phyloP scores from a whole-genome alignment of 2,888 invertebrate genomes.

The Pristionchus fissidentatus region DNA sequence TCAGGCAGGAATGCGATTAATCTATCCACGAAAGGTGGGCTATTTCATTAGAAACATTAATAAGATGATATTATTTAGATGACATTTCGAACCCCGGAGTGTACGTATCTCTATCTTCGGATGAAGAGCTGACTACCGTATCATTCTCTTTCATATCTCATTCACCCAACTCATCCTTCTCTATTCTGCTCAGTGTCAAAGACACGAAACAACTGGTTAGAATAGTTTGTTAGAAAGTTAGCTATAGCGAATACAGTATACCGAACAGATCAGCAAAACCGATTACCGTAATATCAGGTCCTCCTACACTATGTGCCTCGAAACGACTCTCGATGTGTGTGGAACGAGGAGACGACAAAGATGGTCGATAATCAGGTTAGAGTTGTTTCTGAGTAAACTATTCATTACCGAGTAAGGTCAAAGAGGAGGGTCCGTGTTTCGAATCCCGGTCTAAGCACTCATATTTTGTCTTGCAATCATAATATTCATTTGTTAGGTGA shows the following conservation, averaged over 20 bases:
- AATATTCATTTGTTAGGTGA: slow-evolving; percentile 52
- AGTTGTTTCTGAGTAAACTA: not conserved
- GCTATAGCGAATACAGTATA: no score
- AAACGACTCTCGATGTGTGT: slow-evolving; percentile 57
- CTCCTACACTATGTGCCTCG: slow-evolving; percentile 62
- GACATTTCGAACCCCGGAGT: slow-evolving; percentile 59
- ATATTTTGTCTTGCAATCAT: no score
- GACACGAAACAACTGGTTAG: slow-evolving; percentile 27
- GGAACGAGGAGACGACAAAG: slow-evolving; percentile 55
- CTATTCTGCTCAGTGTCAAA: slow-evolving; percentile 53
- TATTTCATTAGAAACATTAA: not conserved
- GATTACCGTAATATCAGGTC: slow-evolving; percentile 49
- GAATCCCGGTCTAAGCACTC: no score
- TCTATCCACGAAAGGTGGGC: slow-evolving; percentile 29
- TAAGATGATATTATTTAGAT: slow-evolving; percentile 52
- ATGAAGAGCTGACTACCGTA: slow-evolving; percentile 57
- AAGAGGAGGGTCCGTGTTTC: not conserved
- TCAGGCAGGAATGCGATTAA: not conserved
- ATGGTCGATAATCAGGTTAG: slow-evolving; percentile 32
- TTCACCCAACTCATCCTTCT: slow-evolving; percentile 62
- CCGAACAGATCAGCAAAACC: no score
- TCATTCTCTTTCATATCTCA: slow-evolving; percentile 60
- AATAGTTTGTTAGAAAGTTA: not conserved
- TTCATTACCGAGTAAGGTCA: not conserved
- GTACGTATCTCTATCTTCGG: slow-evolving; percentile 59